phyloP scores from a whole-genome alignment of 2,888 invertebrate genomes.

The Aporophyla lueneburgensis region DNA sequence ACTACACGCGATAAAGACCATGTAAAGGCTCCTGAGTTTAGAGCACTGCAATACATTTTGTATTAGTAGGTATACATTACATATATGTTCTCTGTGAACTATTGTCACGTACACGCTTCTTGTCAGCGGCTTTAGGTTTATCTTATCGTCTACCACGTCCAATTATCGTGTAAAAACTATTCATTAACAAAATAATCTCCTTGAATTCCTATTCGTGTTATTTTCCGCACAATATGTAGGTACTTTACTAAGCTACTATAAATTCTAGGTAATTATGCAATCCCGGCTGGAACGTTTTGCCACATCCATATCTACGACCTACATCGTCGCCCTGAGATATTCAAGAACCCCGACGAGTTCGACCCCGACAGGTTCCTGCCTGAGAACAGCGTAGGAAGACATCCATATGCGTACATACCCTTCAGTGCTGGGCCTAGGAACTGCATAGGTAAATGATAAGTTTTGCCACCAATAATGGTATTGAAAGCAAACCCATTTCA shows the following conservation, averaged over 20 bases:
- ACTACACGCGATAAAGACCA: neutral
- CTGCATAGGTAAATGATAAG: constrained; percentile 86
- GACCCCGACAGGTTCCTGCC: constrained; percentile 94
- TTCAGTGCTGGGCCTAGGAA: constrained; percentile 93
- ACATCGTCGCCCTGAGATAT: constrained; percentile 92
- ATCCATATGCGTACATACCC: constrained; percentile 92
- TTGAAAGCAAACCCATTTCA: neutral
- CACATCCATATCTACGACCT: constrained; percentile 92
- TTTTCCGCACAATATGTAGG: neutral
- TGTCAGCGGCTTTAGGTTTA: neutral
- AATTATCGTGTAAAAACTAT: neutral
- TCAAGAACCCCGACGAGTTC: constrained; percentile 92
- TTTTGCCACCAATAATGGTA: constrained; percentile 1
- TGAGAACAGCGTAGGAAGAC: constrained; percentile 87
- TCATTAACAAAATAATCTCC: neutral
- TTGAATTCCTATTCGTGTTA: no score
- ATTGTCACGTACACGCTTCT: neutral
- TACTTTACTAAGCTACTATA: neutral
- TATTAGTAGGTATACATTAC: neutral
- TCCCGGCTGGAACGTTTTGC: constrained; percentile 89
- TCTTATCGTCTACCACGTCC: constrained; percentile 2
- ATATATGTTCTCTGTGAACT: neutral
- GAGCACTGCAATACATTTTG: neutral
- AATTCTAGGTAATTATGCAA: constrained; percentile 81
- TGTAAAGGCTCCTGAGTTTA: no score